phyloP scores from a whole-genome alignment of 2,113 vertebrate genomes.

The Bubo bubo region DNA sequence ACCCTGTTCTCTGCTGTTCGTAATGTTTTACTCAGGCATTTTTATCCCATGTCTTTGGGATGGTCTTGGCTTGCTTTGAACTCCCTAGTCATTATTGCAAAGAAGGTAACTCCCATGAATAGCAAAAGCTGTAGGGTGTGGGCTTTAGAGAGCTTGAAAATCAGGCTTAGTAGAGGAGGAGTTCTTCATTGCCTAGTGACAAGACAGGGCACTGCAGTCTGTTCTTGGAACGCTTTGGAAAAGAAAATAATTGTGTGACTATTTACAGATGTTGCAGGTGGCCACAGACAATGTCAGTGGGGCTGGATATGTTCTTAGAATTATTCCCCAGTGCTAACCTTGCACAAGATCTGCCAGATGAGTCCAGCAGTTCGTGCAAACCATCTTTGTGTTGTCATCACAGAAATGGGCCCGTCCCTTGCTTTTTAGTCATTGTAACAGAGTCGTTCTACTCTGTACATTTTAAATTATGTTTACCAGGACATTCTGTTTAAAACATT shows the following conservation, averaged over 20 bases:
- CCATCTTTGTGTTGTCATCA: not conserved
- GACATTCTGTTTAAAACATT: not conserved
- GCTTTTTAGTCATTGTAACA: not conserved
- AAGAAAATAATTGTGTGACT: not conserved
- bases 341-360: not conserved
- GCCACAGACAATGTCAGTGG: not conserved
- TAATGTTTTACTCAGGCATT: not conserved
- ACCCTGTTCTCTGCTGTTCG: not conserved
- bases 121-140: slow-evolving; percentile 18
- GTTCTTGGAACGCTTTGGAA: not conserved
- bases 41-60: not conserved
- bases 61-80: not conserved
- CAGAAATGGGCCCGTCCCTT: not conserved
- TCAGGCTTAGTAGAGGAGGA: slow-evolving; percentile 29
- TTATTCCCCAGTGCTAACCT: not conserved
- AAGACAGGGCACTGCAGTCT: not conserved
- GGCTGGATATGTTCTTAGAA: not conserved
- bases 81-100: not conserved
- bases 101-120: not conserved
- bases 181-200: not conserved
- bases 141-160: slow-evolving; percentile 35
- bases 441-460: not conserved
- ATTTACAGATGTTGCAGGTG: not conserved
- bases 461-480: not conserved
- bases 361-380: not conserved